Evolutionary conservation across 1,140 invertebrate species (phyloP), one percentile per base, ranked within the genome.

Genomic region (Rhopalosiphum maidis): DNA sequence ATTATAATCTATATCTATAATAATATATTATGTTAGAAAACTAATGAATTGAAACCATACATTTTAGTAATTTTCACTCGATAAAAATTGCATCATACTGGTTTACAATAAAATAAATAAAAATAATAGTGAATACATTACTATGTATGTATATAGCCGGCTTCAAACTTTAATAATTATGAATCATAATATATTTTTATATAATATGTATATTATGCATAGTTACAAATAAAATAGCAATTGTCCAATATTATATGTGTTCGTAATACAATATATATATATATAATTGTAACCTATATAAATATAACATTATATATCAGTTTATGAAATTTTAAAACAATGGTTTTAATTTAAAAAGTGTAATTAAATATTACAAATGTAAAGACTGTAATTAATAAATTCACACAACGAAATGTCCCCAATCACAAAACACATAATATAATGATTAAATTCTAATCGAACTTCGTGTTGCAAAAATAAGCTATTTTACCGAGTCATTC

Each of bases 31-130:
- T 77, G n/a, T 77, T 77, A n/a, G n/a, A n/a, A 35, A 35, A 77
- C 60, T 77, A 77, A 77, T 77, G 60, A 77, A 77, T 77, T 15
- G 30, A 77, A 77, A 77, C 15, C 30, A 18, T 18, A 35, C n/a
- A 77, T 35, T 77, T 77, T 77, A 77, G 60, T 77, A 30, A n/a
- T 18, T 77, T 18, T 77, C n/a, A 77, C 15, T 77, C 60, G 15
- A 77, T n/a, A 77, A 18, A 77, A 77, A 77, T 77, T 77, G n/a
- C 60, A n/a, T 77, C 60, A 77, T 77, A n/a, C 60, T 77, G n/a
- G 15, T 77, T 68, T 68, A 68, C 30, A 68, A 68, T 77, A 77
- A 18, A 77, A 15, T 41, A n/a, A 68, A n/a, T n/a, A n/a, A n/a
- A n/a, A n/a, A n/a, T n/a, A n/a, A n/a, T n/a, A n/a, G n/a, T n/a